Evolutionary conservation across 2,113 vertebrate species (phyloP), one percentile per base, ranked within the genome.

Genomic region (Hystrix brachyura): DNA sequence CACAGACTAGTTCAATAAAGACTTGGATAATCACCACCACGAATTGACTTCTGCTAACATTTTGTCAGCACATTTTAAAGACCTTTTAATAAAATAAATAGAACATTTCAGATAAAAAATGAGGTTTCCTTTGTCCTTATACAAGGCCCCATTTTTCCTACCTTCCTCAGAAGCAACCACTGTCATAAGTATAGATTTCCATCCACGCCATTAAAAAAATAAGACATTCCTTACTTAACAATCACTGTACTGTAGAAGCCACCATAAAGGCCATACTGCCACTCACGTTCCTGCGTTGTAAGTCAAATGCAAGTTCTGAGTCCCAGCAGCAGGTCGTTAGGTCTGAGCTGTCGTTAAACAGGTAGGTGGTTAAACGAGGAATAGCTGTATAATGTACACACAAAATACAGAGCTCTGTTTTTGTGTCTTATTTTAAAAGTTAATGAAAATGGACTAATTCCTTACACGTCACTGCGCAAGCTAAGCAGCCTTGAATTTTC

Each of bases 351-450:
- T 51, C 7, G 12, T 76, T 51, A 51, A 51, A 51, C 19, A 32
- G 46, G 13, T 15, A 51, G 32, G 43, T 29, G 14, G 29, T 78
- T 51, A 78, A 51, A 32, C 2, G 46, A 78, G 74, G 46, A 78
- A 48, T 27, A 51, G 51, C 74, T 32, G 12, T 78, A 27, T 29
- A 51, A 29, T 51, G 27, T 53, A 32, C 18, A 60, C 27, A 29
- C 53, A 87, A 65, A 94, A 55, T 51, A 34, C 23, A 81, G 4
- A 64, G 5, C 5, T n/a, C 5, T 51, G 34, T 18, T 94, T 86
- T 90, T 92, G 64, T 48, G 38, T 69, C 57, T 69, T 79, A 59
- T 85, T 71, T 94, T 80, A 80, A 71, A 89, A 67, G 43, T 38
- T 7, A 60, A 51, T 38, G 55, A 53, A 92, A 81, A 67, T 15